Evolutionary conservation across 2,888 invertebrate species (phyloP), one percentile per base, ranked within the genome.

Genomic region (Watsonalla binaria): DNA sequence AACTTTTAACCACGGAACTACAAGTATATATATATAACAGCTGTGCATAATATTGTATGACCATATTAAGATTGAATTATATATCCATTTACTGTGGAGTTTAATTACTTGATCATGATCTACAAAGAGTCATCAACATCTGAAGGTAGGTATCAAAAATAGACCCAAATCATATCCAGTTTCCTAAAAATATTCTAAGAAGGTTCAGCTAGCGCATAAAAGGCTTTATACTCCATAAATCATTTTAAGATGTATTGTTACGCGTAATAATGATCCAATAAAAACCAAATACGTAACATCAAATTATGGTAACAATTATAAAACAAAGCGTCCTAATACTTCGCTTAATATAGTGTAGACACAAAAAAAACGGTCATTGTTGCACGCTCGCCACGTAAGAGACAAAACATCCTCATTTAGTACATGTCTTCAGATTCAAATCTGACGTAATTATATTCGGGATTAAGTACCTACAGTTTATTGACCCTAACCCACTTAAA

Each of bases 391-490:
- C 62, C 61, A 60, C 60, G 57, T 64, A 68, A 66, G 67, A 76
- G 78, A 80, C 80, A 80, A 79, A 82, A 82, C 85, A 83, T 83
- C 79, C 81, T 82, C 79, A 76, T 78, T 80, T 78, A 69, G 73
- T 75, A 68, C 66, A 59, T 66, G 62, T 59, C 61, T 58, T 58
- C 56, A 60, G 86, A 88, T 88, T 81, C 70, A 57, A 61, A 88
- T 88, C 86, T 76, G 55, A 37, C 59, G 72, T 83, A 86, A 87
- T 88, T 86, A 84, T 75, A 75, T 78, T 77, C 77, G 67, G 76
- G 78, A 77, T 79, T 78, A 80, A 66, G 62, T 50, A 47, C 55
- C 53, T 24, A 54, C 61, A 64, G 78, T 62, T 78, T 72, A 70
- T n/a, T 65, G 72, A 71, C 75, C 76, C 62, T 59, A 54, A 54